A percentile compares a stretch with the other conserved stretches of the same genome.
Evolutionary conservation across 2,888 invertebrate species (phyloP).

Genomic region (Pseudococcus longispinus): DNA sequence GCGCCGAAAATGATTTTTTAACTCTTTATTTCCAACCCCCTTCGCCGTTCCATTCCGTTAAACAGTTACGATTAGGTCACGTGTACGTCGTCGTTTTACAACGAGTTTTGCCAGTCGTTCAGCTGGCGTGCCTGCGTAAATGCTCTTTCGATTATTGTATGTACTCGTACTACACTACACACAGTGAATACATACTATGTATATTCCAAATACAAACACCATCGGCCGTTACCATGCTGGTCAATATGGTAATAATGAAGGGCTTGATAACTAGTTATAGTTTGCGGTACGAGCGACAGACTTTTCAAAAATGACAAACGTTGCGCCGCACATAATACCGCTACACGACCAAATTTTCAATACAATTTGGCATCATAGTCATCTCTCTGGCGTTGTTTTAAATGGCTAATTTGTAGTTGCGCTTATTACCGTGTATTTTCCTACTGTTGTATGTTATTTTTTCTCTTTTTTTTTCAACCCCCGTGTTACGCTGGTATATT

Average conservation of each 20-base stretch:
- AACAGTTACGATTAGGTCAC: slow-evolving; percentile 27
- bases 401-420: slow-evolving; percentile 3
- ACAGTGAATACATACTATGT: too few relatives aligned
- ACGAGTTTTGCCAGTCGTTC: slow-evolving; percentile 20
- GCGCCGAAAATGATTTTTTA: slow-evolving; percentile 23
- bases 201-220: background rate
- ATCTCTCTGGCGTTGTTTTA: background rate
- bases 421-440: background rate
- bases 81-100: slow-evolving; percentile 7
- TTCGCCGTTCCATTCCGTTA: background rate
- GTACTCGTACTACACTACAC: too few relatives aligned
- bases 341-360: slow-evolving; percentile 15
- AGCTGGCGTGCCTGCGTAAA: slow-evolving; percentile 28
- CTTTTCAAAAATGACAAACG: slow-evolving; percentile 18
- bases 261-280: slow-evolving; percentile 34
- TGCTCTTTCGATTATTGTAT: slow-evolving; percentile 15
- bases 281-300: background rate
- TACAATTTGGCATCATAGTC: slow-evolving; percentile 10
- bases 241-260: slow-evolving; percentile 31
- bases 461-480: background rate
- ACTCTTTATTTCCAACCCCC: background rate
- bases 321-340: background rate
- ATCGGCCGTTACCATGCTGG: background rate
- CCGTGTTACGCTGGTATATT: background rate
- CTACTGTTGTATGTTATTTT: background rate